phyloP scores from a whole-genome alignment of 1,140 invertebrate genomes.

The Homalodisca vitripennis region DNA sequence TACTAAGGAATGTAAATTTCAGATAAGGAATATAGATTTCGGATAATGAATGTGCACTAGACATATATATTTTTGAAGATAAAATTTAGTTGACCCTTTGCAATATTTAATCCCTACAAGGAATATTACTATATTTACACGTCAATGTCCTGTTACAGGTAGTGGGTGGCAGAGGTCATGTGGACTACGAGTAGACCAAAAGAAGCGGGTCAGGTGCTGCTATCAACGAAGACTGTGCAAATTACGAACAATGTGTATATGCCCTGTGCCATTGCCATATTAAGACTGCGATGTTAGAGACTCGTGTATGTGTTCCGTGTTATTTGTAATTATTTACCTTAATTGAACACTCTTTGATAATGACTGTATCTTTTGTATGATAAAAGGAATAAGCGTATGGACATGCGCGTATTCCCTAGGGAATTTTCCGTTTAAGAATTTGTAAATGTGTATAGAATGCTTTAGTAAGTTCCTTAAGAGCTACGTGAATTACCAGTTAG shows the following conservation, averaged over 20 bases:
- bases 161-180: neutral
- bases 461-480: conserved; percentile 18
- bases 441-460: conserved; percentile 26
- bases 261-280: neutral
- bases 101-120: neutral
- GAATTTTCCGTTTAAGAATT: neutral
- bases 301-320: conserved; percentile 6
- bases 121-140: neutral
- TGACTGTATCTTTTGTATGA: conserved; percentile 11
- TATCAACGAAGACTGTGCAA: neutral
- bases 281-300: conserved; percentile 11
- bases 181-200: neutral
- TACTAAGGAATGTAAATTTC: too few relatives aligned
- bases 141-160: neutral
- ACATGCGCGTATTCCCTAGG: neutral
- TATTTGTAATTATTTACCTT: neutral
- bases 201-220: neutral
- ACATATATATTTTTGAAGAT: too few relatives aligned
- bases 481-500: conserved; percentile 22
- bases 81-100: neutral
- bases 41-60: too few relatives aligned
- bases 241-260: neutral
- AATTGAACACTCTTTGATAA: neutral
- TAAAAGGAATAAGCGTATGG: neutral
- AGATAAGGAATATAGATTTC: too few relatives aligned